Conservation (phyloP, 2,113 vertebrate species). For the Promerops cafer region DNA sequence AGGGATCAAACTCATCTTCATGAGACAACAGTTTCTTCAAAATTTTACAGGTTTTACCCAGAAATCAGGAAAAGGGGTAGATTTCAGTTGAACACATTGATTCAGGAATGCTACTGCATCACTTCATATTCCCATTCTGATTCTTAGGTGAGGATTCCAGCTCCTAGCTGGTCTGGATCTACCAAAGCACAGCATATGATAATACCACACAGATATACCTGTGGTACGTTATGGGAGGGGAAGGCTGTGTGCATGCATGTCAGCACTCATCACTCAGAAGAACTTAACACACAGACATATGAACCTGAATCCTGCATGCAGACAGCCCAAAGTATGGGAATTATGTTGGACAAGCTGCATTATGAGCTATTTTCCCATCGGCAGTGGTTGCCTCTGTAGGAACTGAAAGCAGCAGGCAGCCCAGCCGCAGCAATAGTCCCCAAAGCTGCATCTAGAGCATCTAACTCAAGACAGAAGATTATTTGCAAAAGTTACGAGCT, state of each 20-base stretch:
- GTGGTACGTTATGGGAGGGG: not conserved
- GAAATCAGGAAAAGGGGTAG: not conserved
- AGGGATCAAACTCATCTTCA: not conserved
- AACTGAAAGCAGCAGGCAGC: not conserved
- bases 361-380: not conserved
- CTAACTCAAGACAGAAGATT: not conserved
- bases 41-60: not conserved
- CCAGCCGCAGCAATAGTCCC: not conserved
- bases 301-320: not conserved
- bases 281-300: not conserved
- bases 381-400: not conserved
- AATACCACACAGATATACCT: not conserved
- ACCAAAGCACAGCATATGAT: not conserved
- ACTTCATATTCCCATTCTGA: not conserved
- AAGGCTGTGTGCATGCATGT: not conserved
- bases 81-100: not conserved
- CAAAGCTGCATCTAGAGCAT: not conserved
- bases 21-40: not conserved
- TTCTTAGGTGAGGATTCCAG: not conserved
- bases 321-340: not conserved
- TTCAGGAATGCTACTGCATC: not conserved
- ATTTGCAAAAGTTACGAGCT: not conserved
- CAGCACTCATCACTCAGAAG: not conserved
- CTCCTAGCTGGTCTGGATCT: not conserved
- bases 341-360: not conserved